Conservation (phyloP, 2,113 vertebrate genomes). For the Cyprinus carpio region DNA sequence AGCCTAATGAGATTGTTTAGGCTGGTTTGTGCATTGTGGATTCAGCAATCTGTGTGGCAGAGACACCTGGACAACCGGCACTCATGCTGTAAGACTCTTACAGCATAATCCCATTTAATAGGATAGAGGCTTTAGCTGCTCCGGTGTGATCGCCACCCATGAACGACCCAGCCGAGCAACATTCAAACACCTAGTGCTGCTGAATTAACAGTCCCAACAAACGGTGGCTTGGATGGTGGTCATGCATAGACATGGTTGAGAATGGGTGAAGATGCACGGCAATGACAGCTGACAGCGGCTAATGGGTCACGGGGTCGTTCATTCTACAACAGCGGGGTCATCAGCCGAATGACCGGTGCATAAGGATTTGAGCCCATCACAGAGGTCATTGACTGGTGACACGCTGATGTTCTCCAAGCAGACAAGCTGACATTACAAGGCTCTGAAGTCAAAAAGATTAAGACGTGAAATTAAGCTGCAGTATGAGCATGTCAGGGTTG, state of each 20-base stretch:
- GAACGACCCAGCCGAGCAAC: conserved; percentile 50
- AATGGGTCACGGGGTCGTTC: conserved; percentile 8
- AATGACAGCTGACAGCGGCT: conserved; percentile 7
- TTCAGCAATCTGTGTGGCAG: conserved; percentile 34
- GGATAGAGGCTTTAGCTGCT: conserved; percentile 64
- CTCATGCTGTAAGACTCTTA: conserved; percentile 71
- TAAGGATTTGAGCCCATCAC: neutral
- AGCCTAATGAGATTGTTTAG: conserved; percentile 34
- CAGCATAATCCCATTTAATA: conserved; percentile 71
- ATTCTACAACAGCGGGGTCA: neutral
- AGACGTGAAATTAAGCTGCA: no score
- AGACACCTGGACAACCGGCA: conserved; percentile 60
- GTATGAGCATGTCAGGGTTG: no score
- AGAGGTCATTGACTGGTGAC: conserved; percentile 2
- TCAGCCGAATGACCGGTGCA: neutral
- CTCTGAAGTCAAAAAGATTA: no score
- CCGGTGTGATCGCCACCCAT: conserved; percentile 59
- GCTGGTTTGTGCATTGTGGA: neutral
- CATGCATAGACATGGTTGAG: neutral
- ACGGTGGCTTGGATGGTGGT: neutral
- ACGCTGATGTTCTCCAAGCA: neutral
- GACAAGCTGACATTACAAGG: neutral
- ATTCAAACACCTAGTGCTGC: conserved; percentile 19
- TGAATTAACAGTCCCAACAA: conserved; percentile 41
- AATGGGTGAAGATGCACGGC: neutral